phyloP scores from a whole-genome alignment of 2,113 vertebrate species.

The Chlamydotis undulata region DNA sequence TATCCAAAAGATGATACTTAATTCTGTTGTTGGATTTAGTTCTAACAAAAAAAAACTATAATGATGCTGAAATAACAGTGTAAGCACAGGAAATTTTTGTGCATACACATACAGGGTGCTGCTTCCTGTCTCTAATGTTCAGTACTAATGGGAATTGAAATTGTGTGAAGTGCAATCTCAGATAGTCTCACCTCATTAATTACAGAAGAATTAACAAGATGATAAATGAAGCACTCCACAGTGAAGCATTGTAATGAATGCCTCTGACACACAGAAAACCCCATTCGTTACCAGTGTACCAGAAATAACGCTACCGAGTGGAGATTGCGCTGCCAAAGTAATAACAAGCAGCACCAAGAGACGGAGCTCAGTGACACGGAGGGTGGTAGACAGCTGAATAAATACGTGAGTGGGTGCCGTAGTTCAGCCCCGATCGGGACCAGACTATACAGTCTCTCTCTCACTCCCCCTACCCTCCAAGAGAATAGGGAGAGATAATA shows the following conservation, averaged over 20 bases:
- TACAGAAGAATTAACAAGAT: background rate
- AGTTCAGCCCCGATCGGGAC: too few relatives aligned
- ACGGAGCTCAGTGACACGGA: accelerated
- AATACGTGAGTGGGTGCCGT: background rate
- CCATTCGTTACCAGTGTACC: background rate
- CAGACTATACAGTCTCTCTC: too few relatives aligned
- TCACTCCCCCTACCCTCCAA: too few relatives aligned
- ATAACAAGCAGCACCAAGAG: background rate
- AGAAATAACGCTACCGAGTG: background rate
- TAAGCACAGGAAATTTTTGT: background rate
- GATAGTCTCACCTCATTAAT: background rate
- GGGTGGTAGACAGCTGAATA: background rate
- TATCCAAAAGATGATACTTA: background rate
- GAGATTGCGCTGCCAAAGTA: background rate
- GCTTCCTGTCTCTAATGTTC: background rate
- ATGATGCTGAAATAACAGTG: background rate
- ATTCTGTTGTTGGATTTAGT: background rate
- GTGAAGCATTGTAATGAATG: background rate
- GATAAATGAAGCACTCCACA: background rate
- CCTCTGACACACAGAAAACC: background rate
- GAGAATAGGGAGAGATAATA: too few relatives aligned
- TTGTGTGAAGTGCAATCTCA: background rate
- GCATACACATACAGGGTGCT: background rate
- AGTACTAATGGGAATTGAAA: background rate
- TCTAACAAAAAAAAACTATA: background rate